Conservation (phyloP, 1,140 invertebrate genomes). For the Dolichoris vasculosae region DNA sequence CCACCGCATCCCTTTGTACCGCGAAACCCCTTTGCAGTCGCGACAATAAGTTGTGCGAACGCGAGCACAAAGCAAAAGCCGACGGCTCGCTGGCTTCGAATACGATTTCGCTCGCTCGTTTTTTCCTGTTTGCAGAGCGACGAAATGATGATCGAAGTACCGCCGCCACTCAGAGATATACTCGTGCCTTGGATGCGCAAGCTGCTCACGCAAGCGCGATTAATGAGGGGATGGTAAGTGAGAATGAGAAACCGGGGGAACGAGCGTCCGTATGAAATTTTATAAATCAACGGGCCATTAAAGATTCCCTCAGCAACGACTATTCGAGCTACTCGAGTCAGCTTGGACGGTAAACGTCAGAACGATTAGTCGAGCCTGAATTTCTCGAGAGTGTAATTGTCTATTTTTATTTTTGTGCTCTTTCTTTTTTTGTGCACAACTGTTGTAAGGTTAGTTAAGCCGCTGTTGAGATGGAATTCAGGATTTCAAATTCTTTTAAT, state of each 20-base stretch:
- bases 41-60: too few relatives aligned
- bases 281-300: slow-evolving; percentile 44
- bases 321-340: slow-evolving; percentile 30
- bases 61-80: not conserved
- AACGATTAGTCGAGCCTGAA: slow-evolving; percentile 34
- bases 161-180: not conserved
- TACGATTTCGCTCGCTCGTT: slow-evolving; percentile 50
- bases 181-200: not conserved
- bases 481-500: not conserved
- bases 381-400: not conserved
- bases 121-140: slow-evolving; percentile 50
- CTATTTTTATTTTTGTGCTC: slow-evolving; percentile 7
- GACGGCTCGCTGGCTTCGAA: slow-evolving; percentile 42
- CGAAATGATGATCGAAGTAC: slow-evolving; percentile 55
- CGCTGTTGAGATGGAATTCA: not conserved
- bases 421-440: not conserved
- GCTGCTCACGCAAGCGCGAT: slow-evolving; percentile 37
- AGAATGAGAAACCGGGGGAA: not conserved
- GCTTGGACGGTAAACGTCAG: not conserved
- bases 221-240: slow-evolving; percentile 21
- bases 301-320: slow-evolving; percentile 17
- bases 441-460: not conserved
- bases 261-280: slow-evolving; percentile 11
- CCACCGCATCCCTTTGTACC: slow-evolving; percentile 11
- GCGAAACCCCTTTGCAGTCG: not conserved